phyloP scores from a whole-genome alignment of 2,797 vertebrate genomes.

The Lepilemur ruficaudatus region DNA sequence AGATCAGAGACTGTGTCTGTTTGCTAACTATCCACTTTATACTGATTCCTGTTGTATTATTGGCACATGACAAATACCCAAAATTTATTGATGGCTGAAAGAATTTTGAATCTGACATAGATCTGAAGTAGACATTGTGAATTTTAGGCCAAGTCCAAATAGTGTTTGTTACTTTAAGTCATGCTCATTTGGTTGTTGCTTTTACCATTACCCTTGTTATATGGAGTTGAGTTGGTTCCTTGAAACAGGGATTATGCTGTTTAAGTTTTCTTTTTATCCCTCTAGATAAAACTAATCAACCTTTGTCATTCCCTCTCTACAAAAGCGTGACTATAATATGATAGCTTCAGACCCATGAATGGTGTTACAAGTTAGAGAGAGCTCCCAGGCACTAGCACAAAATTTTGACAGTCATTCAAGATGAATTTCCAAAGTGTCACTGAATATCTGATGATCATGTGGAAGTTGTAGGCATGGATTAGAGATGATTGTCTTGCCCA shows the following conservation, averaged over 20 bases:
- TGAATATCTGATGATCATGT: background rate
- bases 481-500: slow-evolving; percentile 1
- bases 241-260: background rate
- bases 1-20: background rate
- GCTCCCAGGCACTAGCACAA: background rate
- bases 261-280: background rate
- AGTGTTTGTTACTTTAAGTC: background rate
- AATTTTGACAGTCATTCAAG: background rate
- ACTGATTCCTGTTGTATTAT: background rate
- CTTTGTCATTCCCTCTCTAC: background rate
- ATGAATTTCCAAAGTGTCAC: background rate
- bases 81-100: background rate
- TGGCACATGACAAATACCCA: background rate
- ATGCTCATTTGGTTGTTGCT: background rate
- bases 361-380: background rate
- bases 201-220: background rate
- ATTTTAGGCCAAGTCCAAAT: background rate
- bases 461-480: background rate
- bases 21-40: background rate
- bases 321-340: background rate
- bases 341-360: background rate
- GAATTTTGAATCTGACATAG: background rate
- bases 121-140: background rate
- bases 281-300: background rate
- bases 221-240: background rate